Evolutionary conservation across 1,140 invertebrate species (phyloP).

Genomic region (Drosophila ananassae): DNA sequence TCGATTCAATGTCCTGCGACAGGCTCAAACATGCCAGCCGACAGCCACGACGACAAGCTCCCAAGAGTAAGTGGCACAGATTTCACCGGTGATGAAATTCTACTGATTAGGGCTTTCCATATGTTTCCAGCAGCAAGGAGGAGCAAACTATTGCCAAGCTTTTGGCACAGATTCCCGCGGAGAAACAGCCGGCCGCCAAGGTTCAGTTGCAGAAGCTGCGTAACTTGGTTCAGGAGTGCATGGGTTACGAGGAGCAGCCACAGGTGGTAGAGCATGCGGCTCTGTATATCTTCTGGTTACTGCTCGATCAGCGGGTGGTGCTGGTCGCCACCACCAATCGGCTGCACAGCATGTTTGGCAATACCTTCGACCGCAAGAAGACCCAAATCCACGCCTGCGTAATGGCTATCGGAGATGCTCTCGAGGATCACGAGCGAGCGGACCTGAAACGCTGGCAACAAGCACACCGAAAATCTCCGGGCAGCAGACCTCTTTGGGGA

Average conservation of each 20-base stretch:
- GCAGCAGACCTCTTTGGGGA: conserved; percentile 58
- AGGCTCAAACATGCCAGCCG: conserved; percentile 10
- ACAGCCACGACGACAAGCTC: conserved; percentile 55
- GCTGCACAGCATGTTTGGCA: conserved; percentile 69
- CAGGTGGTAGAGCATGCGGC: conserved; percentile 78
- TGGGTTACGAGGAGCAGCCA: conserved; percentile 81
- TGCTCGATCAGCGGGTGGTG: conserved; percentile 69
- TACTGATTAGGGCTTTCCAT: neutral
- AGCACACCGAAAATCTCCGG: conserved; percentile 17
- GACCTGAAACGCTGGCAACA: conserved; percentile 65
- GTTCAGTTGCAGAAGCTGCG: conserved; percentile 73
- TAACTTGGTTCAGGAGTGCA: conserved; percentile 75
- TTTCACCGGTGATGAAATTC: conserved; percentile 58
- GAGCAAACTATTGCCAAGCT: conserved; percentile 66
- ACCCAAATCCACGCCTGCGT: conserved; percentile 65
- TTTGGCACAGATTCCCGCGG: conserved; percentile 56
- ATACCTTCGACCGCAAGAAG: conserved; percentile 70
- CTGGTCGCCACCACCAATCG: conserved; percentile 67
- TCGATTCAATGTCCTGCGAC: conserved; percentile 25
- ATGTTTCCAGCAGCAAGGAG: conserved; percentile 18
- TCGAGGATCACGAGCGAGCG: conserved; percentile 65
- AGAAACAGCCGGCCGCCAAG: conserved; percentile 63
- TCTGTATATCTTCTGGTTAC: conserved; percentile 72
- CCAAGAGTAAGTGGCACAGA: conserved; percentile 47
- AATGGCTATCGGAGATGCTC: conserved; percentile 38